phyloP scores from a whole-genome alignment of 2,797 vertebrate genomes.

The Nannoperca australis region DNA sequence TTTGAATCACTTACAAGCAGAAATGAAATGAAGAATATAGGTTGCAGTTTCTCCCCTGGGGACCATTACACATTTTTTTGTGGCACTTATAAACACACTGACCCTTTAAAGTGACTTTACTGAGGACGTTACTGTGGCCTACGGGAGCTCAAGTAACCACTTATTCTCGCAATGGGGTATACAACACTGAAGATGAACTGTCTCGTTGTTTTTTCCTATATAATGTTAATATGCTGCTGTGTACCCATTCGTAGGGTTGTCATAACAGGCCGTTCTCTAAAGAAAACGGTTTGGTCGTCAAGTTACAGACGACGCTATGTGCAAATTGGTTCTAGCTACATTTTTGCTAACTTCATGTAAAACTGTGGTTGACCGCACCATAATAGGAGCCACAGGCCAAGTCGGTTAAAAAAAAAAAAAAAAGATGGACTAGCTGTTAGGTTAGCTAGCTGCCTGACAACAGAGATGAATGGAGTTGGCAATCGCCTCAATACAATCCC shows the following conservation, averaged over 20 bases:
- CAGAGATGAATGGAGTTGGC: conserved; percentile 62
- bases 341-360: background rate
- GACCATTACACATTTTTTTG: background rate
- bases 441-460: conserved; percentile 58
- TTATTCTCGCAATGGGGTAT: background rate
- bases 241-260: conserved; percentile 6
- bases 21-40: background rate
- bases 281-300: background rate
- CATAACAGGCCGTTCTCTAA: conserved; percentile 10
- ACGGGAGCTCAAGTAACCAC: background rate
- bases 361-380: background rate
- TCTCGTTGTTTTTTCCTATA: background rate
- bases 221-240: conserved; percentile 6
- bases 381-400: background rate
- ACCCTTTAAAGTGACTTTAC: background rate
- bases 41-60: background rate
- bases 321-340: background rate
- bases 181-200: background rate
- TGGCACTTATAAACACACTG: background rate
- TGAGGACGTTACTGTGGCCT: background rate
- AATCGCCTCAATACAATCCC: conserved; percentile 9
- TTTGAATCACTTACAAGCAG: background rate
- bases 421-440: conserved; percentile 12
- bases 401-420: background rate
- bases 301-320: background rate